Conservation (phyloP, 2,113 vertebrate species). For the Festucalex cinctus region DNA sequence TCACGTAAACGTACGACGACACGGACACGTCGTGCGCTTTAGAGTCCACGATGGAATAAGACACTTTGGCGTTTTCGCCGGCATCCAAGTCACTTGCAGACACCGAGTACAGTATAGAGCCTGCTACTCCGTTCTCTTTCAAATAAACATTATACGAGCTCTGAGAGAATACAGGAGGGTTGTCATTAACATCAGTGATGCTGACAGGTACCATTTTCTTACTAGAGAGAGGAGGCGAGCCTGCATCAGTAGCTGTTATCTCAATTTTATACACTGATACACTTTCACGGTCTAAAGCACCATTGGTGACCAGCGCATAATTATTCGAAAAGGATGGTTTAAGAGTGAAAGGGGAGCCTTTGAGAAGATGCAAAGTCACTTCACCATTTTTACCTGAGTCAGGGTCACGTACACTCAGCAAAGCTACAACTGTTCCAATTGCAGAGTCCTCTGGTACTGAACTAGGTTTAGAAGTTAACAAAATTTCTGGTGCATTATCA, state of each 20-base stretch:
- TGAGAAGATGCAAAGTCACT: background rate
- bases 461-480: background rate
- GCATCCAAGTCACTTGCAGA: slow-evolving; percentile 75
- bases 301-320: slow-evolving; percentile 55
- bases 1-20: slow-evolving; percentile 78
- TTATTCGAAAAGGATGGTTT: slow-evolving; percentile 43
- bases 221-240: slow-evolving; percentile 69
- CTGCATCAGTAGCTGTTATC: slow-evolving; percentile 73
- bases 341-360: background rate
- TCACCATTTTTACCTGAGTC: background rate
- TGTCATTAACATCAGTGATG: slow-evolving; percentile 78
- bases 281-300: slow-evolving; percentile 48
- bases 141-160: slow-evolving; percentile 50
- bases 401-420: background rate
- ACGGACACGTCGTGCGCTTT: slow-evolving; percentile 71
- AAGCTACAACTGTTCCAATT: background rate
- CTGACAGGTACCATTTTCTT: slow-evolving; percentile 67
- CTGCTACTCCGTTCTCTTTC: slow-evolving; percentile 50
- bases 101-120: slow-evolving; percentile 49
- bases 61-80: slow-evolving; percentile 70
- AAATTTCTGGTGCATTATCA: background rate
- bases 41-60: slow-evolving; percentile 75
- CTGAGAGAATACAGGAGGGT: slow-evolving; percentile 72
- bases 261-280: slow-evolving; percentile 39
- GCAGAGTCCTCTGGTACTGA: background rate